Percentiles rank a stretch among this genome's conserved stretches.
These are phyloP conservation scores for Sebastes dallii DNA, from an alignment of 2,797 vertebrate species.

Conservation along the genomic window DNA sequence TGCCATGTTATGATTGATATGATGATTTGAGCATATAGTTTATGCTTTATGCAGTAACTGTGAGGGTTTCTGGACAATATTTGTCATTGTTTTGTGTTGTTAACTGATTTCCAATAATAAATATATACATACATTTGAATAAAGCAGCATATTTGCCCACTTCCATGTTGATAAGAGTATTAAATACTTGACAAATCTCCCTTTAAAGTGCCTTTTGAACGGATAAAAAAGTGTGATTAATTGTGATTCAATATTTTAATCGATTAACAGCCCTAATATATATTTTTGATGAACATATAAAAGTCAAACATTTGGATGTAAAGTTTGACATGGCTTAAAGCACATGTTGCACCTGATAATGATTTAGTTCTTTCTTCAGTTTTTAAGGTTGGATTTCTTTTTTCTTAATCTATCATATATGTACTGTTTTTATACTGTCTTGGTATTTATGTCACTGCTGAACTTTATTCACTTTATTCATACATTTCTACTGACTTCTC, in stretches of 20 bases:
- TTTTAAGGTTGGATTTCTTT: not conserved
- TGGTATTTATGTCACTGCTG: not conserved
- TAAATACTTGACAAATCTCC: too few relatives aligned
- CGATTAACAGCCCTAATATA: rapidly evolving
- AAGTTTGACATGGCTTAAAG: not conserved
- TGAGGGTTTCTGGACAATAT: too few relatives aligned
- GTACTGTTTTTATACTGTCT: not conserved
- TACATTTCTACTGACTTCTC: rapidly evolving
- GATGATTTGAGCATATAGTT: too few relatives aligned
- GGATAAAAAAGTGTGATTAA: rapidly evolving
- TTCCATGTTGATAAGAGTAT: too few relatives aligned
- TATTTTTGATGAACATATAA: not conserved
- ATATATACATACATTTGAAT: too few relatives aligned
- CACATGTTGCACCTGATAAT: not conserved
- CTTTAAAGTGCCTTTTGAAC: too few relatives aligned
- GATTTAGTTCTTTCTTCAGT: not conserved
- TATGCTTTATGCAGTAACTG: rapidly evolving
- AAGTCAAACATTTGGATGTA: not conserved
- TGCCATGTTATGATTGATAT: too few relatives aligned
- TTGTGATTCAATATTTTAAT: too few relatives aligned
- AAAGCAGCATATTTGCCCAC: too few relatives aligned
- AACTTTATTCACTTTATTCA: not conserved
- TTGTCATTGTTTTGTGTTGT: rapidly evolving
- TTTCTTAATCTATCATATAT: not conserved
- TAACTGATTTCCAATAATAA: too few relatives aligned